phyloP scores from a whole-genome alignment of 2,888 invertebrate species.

The Andrena dorsata region DNA sequence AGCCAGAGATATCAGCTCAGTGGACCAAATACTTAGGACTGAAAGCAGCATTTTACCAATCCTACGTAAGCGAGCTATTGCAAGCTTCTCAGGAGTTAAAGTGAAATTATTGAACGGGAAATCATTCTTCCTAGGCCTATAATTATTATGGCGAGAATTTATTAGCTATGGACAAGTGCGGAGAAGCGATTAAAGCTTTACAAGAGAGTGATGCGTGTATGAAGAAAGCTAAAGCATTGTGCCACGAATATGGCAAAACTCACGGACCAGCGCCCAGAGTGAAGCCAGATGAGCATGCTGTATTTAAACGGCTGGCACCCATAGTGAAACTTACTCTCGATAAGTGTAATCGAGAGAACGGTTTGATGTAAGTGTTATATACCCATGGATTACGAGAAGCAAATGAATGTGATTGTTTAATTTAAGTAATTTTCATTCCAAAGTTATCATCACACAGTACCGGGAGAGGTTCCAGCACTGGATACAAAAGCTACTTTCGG shows the following conservation, averaged over 20 bases:
- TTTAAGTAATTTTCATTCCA: constrained; percentile 28
- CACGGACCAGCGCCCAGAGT: constrained; percentile 87
- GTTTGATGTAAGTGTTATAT: constrained; percentile 86
- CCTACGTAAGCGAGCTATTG: constrained; percentile 86
- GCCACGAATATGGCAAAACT: constrained; percentile 86
- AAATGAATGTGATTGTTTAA: constrained; percentile 18
- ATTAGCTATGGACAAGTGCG: constrained; percentile 88
- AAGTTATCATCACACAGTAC: constrained; percentile 88
- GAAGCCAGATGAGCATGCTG: constrained; percentile 87
- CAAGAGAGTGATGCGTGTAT: constrained; percentile 86
- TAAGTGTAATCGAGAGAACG: constrained; percentile 89
- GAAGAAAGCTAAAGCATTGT: constrained; percentile 85
- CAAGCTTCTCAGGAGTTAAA: not conserved
- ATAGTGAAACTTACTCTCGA: constrained; percentile 87
- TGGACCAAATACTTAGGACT: constrained; percentile 88
- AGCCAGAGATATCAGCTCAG: constrained; percentile 86
- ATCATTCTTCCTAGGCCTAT: constrained; percentile 85
- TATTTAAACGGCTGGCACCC: constrained; percentile 87
- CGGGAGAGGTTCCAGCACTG: constrained; percentile 86
- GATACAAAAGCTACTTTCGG: constrained; percentile 88
- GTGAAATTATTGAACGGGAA: not conserved
- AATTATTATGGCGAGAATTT: constrained; percentile 88
- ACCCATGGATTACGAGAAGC: not conserved
- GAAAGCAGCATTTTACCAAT: constrained; percentile 87
- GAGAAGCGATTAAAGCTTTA: constrained; percentile 87